Conservation (phyloP, 2,113 vertebrate genomes). For the Mormoops blainvillei region DNA sequence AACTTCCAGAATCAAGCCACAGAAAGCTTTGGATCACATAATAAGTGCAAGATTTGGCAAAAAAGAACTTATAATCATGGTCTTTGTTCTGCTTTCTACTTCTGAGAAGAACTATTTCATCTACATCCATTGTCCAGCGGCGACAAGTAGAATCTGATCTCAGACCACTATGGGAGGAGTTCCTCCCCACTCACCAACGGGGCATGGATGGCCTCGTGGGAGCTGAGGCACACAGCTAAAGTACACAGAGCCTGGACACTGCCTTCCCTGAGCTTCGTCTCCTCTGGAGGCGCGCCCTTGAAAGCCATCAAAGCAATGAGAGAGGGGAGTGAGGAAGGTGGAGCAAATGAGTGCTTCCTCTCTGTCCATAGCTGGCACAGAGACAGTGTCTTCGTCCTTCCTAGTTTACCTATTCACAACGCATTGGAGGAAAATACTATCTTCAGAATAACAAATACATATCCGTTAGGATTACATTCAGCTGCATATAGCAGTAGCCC, state of each 20-base stretch:
- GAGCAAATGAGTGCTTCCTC: background rate
- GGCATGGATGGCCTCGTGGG: fast-evolving
- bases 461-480: background rate
- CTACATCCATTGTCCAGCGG: background rate
- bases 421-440: background rate
- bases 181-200: background rate
- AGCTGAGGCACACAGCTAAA: background rate
- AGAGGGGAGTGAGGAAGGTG: background rate
- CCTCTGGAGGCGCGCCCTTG: background rate
- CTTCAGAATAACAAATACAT: background rate
- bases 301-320: background rate
- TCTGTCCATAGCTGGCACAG: background rate
- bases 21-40: background rate
- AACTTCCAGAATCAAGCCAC: background rate
- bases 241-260: background rate
- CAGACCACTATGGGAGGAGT: no score
- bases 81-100: background rate
- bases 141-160: background rate
- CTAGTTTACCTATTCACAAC: background rate
- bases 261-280: background rate
- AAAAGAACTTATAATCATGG: background rate
- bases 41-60: background rate
- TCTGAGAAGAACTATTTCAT: background rate
- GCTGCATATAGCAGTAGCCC: background rate
- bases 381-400: background rate